Evolutionary conservation across 2,888 invertebrate species (phyloP).

Genomic region (Trachelus tabidus): DNA sequence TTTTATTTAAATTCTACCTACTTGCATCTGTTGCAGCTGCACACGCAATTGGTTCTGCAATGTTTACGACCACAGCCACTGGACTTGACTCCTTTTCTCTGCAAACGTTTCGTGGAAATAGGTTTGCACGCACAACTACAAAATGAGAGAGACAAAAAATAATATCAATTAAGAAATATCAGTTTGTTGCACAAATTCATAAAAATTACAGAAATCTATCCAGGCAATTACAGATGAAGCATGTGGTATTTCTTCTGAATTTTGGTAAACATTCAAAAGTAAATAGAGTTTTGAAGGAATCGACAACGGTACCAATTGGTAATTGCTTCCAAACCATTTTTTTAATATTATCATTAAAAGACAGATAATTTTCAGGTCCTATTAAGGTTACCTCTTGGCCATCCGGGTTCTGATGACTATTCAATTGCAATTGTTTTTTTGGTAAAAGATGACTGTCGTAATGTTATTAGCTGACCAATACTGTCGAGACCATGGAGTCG

Average conservation of each 20-base stretch:
- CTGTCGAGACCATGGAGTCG: background rate
- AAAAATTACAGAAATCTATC: slow-evolving; percentile 36
- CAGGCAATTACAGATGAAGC: slow-evolving; percentile 28
- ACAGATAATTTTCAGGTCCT: slow-evolving; percentile 23
- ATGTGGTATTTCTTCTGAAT: slow-evolving; percentile 26
- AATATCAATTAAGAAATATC: background rate
- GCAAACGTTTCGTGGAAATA: slow-evolving; percentile 30
- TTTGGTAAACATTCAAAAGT: slow-evolving; percentile 30
- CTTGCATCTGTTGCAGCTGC: slow-evolving; percentile 35
- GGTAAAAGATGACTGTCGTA: slow-evolving; percentile 1
- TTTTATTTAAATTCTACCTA: slow-evolving; percentile 19
- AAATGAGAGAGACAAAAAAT: background rate
- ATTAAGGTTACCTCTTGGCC: slow-evolving; percentile 13
- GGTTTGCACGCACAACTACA: slow-evolving; percentile 31
- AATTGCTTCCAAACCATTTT: slow-evolving; percentile 33
- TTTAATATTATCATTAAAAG: background rate
- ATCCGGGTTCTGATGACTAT: slow-evolving; percentile 5
- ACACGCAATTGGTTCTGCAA: slow-evolving; percentile 19
- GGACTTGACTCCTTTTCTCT: slow-evolving; percentile 16
- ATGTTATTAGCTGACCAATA: background rate
- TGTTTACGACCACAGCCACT: background rate
- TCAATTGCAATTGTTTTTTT: background rate
- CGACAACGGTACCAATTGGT: slow-evolving; percentile 23
- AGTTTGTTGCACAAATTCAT: background rate
- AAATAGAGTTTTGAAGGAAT: slow-evolving; percentile 26